Evolutionary conservation across 2,888 invertebrate species (phyloP), one percentile per base, ranked within the genome.

Genomic region (Andrena flavipes): DNA sequence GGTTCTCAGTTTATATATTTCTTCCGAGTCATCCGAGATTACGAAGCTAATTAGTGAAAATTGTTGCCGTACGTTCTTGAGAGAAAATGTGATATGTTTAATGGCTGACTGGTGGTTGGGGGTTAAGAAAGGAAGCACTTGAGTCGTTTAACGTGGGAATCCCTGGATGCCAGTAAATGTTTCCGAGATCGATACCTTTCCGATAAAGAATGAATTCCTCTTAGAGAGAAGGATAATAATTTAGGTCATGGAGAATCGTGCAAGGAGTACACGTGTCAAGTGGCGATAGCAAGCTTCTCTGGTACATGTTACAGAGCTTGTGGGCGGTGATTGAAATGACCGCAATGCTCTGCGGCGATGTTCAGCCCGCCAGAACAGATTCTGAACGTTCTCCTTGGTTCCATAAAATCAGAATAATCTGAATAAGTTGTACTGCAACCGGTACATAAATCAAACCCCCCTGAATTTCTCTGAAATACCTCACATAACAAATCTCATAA

Each of bases 281-380:
- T 75, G 77, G 84, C 81, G 76, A 82, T 86, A 85, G 67, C 76
- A 76, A 65, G 74, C 64, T 76, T 79, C 72, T 42, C 76, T 69
- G 54, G 81, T 86, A 76, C 77, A 84, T 67, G 78, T 76, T 83
- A 76, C 83, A 68, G 67, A 75, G 69, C 59, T 80, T 56, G 86
- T 76, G 76, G 81, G 76, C 72, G 82, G 84, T 80, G 88, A 87
- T 84, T 80, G 86, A 86, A 84, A 84, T 82, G 87, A 86, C 86
- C 87, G 80, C 82, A 87, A 86, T 84, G 82, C 72, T 86, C 78
- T 69, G 84, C 62, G 82, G 81, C 64, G 67, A 65, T 87, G 84
- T 84, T 76, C 86, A 68, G 20, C 76, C 64, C 76, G 78, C 78
- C 82, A 74, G 77, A 70, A 76, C 76, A 82, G 68, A 72, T 80